A percentile compares a stretch with the other conserved stretches of the same genome.
Conservation (phyloP, 2,888 invertebrate genomes). For the Nemapogon koenigi region DNA sequence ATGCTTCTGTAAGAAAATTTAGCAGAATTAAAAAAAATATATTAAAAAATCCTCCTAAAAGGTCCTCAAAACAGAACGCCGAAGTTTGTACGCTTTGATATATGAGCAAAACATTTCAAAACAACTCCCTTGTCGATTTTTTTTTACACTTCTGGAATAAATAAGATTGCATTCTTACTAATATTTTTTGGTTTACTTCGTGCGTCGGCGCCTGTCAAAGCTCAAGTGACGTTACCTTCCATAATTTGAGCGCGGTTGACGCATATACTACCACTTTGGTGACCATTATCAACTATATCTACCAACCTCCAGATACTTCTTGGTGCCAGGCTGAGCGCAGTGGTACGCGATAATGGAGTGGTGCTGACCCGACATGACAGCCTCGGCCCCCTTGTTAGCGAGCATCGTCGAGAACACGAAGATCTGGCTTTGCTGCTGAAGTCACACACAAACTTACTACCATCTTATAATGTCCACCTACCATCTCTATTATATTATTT, state of each 20-base stretch:
- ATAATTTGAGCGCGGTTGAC: neutral
- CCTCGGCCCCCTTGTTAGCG: slow-evolving; percentile 95
- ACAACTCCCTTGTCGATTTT: too few relatives aligned
- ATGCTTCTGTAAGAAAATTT: too few relatives aligned
- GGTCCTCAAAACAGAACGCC: too few relatives aligned
- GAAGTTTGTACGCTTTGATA: too few relatives aligned
- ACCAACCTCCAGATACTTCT: slow-evolving; percentile 88
- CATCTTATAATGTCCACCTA: too few relatives aligned
- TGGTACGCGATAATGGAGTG: slow-evolving; percentile 94
- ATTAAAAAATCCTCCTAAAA: too few relatives aligned
- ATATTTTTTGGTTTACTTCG: neutral
- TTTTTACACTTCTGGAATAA: too few relatives aligned
- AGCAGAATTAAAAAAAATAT: too few relatives aligned
- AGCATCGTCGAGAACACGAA: slow-evolving; percentile 95
- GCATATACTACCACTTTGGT: neutral
- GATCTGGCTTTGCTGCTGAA: slow-evolving; percentile 97
- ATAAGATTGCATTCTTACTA: too few relatives aligned
- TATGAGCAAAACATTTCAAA: too few relatives aligned
- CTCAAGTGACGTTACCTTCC: neutral
- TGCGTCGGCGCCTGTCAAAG: neutral
- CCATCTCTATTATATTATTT: too few relatives aligned
- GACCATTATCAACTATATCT: neutral
- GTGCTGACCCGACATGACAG: slow-evolving; percentile 87
- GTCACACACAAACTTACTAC: slow-evolving; percentile 29
- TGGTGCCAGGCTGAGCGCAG: slow-evolving; percentile 93